Percentiles rank a stretch among this genome's conserved stretches.
These are phyloP conservation scores for Mesorhabditis belari DNA, from an alignment of 2,888 invertebrate genomes.

Conservation along the genomic window DNA sequence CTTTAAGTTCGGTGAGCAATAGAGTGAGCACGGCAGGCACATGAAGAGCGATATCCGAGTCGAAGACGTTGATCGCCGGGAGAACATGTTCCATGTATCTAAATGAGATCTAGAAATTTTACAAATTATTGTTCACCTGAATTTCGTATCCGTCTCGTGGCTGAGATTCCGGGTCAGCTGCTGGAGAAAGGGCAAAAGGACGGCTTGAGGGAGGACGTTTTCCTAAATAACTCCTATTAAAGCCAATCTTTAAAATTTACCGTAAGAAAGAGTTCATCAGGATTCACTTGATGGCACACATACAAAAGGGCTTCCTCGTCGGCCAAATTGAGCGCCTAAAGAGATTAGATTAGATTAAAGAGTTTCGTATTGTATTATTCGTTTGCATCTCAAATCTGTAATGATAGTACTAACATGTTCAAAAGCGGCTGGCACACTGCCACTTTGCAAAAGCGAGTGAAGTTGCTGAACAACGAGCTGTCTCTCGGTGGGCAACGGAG, in stretches of 20 bases:
- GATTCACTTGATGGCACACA: constrained; percentile 77
- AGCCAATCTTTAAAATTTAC: constrained; percentile 2
- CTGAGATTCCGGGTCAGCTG: constrained; percentile 59
- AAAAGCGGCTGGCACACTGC: constrained; percentile 53
- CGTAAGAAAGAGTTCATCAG: constrained; percentile 62
- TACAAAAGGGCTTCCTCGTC: constrained; percentile 79
- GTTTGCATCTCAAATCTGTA: too few relatives aligned
- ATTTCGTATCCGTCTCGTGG: constrained; percentile 38
- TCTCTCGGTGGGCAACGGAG: constrained; percentile 5
- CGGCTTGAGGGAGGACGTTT: constrained; percentile 70
- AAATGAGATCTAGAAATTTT: neutral
- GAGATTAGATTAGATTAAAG: constrained; percentile 28
- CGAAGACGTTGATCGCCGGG: constrained; percentile 15
- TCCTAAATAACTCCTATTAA: neutral
- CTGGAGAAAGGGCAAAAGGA: constrained; percentile 83
- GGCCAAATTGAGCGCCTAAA: constrained; percentile 74
- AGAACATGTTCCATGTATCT: constrained; percentile 27
- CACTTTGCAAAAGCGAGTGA: constrained; percentile 33
- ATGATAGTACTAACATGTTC: constrained; percentile 50
- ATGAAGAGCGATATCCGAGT: constrained; percentile 13
- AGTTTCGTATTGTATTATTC: neutral
- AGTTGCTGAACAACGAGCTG: constrained; percentile 21
- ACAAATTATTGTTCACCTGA: constrained; percentile 11
- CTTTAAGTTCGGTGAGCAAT: constrained; percentile 15
- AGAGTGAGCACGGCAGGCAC: constrained; percentile 17